These are phyloP conservation scores for Aphelinus atriplicis DNA, from an alignment of 1,140 invertebrate genomes.

Conservation along the genomic window DNA sequence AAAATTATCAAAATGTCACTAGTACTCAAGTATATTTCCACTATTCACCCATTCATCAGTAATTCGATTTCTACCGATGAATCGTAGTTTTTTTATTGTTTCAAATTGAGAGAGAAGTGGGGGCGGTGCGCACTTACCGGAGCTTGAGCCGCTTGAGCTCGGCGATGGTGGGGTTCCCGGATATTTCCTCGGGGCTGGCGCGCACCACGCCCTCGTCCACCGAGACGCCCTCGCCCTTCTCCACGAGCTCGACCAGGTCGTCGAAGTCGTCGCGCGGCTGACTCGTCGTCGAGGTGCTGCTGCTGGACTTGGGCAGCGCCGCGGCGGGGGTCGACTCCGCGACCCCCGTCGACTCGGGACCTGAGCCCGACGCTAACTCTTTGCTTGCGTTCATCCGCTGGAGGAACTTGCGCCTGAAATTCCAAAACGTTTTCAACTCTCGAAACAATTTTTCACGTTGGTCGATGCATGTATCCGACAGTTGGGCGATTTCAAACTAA, in stretches of 20 bases:
- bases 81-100: no score
- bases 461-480: no score
- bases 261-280: slow-evolving; percentile 68
- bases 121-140: slow-evolving; percentile 65
- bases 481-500: no score
- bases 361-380: slow-evolving; percentile 51
- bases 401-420: slow-evolving; percentile 72
- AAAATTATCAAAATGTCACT: background rate
- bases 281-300: slow-evolving; percentile 14
- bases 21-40: no score
- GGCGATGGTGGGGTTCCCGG: slow-evolving; percentile 73
- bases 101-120: no score
- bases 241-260: slow-evolving; percentile 67
- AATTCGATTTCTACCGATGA: no score
- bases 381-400: slow-evolving; percentile 64
- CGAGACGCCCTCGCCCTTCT: slow-evolving; percentile 47
- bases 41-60: no score
- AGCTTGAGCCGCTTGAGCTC: slow-evolving; percentile 71
- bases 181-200: slow-evolving; percentile 65
- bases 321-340: background rate
- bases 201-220: slow-evolving; percentile 68
- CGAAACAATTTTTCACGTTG: no score
- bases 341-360: slow-evolving; percentile 31
- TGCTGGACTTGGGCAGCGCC: slow-evolving; percentile 23
- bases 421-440: no score